phyloP scores from a whole-genome alignment of 2,113 vertebrate genomes.

The Etia nguti region DNA sequence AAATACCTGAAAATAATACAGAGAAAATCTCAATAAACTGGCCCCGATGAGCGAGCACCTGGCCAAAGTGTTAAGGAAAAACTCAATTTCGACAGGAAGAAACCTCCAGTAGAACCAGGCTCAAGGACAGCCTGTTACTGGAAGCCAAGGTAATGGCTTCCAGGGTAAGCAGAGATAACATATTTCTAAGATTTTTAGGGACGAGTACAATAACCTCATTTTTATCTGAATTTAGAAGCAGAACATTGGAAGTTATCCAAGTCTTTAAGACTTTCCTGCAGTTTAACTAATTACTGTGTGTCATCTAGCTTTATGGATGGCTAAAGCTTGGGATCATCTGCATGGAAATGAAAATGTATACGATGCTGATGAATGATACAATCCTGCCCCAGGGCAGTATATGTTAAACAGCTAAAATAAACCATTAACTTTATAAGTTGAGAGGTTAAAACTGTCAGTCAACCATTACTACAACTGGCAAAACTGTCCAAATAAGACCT shows the following conservation, averaged over 20 bases:
- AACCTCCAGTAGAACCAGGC: no score
- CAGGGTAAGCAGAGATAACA: no score
- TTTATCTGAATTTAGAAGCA: background rate
- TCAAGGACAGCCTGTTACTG: no score
- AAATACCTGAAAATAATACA: no score
- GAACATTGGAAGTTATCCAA: background rate
- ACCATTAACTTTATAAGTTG: background rate
- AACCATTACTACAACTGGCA: background rate
- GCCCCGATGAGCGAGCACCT: no score
- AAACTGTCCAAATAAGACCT: background rate
- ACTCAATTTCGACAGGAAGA: no score
- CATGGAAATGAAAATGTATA: background rate
- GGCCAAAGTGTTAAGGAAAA: no score
- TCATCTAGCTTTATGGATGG: background rate
- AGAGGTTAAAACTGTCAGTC: background rate
- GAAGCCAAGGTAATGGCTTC: no score
- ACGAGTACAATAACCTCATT: no score
- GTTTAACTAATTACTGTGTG: background rate
- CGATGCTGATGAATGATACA: background rate
- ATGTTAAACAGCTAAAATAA: background rate
- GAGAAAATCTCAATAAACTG: no score
- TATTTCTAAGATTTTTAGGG: no score
- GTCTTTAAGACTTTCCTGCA: background rate
- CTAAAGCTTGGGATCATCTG: background rate
- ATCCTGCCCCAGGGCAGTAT: background rate